These are phyloP conservation scores for Cephonodes hylas DNA, from an alignment of 2,888 invertebrate species.

Conservation along the genomic window DNA sequence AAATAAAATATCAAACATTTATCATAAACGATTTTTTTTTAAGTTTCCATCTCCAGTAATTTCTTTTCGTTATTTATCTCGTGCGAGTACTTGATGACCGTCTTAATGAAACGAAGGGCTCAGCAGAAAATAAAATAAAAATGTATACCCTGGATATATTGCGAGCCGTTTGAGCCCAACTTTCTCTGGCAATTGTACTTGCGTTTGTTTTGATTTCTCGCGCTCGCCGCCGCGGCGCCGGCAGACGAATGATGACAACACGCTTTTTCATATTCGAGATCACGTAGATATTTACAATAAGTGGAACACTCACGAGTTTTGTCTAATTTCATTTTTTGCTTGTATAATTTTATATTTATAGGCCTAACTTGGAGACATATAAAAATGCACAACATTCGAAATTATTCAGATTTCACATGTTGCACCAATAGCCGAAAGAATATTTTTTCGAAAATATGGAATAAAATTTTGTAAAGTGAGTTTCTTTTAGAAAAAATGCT, in stretches of 20 bases:
- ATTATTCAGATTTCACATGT: not conserved
- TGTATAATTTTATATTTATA: constrained; percentile 21
- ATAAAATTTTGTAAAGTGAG: too few relatives aligned
- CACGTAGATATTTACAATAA: constrained; percentile 39
- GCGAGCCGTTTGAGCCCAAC: constrained; percentile 12
- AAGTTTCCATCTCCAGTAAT: too few relatives aligned
- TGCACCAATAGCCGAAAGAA: too few relatives aligned
- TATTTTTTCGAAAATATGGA: too few relatives aligned
- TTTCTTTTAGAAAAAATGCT: too few relatives aligned
- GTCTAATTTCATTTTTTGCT: constrained; percentile 54
- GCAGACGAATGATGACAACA: constrained; percentile 56
- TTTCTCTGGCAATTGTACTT: constrained; percentile 9
- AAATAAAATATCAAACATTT: not conserved
- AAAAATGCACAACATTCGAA: not conserved
- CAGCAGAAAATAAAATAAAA: constrained; percentile 1
- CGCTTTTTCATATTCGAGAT: constrained; percentile 57
- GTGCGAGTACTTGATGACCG: too few relatives aligned
- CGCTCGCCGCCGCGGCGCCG: constrained; percentile 53
- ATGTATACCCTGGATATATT: not conserved
- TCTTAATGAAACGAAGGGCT: not conserved
- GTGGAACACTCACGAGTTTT: constrained; percentile 60
- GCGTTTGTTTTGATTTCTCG: constrained; percentile 55
- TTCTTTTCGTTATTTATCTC: not conserved
- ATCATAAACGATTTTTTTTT: too few relatives aligned
- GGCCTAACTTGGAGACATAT: not conserved